phyloP scores from a whole-genome alignment of 2,113 vertebrate species.

The Cyanoderma ruficeps region DNA sequence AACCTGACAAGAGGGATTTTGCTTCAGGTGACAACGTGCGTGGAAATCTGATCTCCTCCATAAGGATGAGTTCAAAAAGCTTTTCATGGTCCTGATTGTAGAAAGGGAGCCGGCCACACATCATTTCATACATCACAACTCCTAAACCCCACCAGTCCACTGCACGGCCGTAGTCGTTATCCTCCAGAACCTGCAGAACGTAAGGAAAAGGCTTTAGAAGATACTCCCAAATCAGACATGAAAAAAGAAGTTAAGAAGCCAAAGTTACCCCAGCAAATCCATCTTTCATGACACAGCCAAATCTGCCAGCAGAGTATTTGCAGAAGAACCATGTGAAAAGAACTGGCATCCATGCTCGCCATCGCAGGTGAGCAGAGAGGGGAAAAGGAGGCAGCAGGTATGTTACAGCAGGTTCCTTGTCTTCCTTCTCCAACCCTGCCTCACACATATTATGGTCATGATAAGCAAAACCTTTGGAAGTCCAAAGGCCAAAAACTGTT shows the following conservation, averaged over 20 bases:
- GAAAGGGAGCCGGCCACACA: conserved; percentile 84
- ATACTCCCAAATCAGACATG: background rate
- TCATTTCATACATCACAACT: conserved; percentile 86
- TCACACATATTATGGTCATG: background rate
- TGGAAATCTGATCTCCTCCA: conserved; percentile 84
- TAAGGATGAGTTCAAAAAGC: conserved; percentile 83
- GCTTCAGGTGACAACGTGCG: conserved; percentile 82
- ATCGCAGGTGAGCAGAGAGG: background rate
- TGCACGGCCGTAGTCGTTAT: conserved; percentile 82
- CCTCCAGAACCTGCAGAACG: conserved; percentile 79
- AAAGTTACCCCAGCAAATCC: background rate
- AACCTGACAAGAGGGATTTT: conserved; percentile 79
- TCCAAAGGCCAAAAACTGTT: conserved; percentile 1
- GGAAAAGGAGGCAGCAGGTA: background rate
- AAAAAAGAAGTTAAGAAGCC: background rate
- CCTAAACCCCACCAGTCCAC: conserved; percentile 86
- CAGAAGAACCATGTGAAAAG: background rate
- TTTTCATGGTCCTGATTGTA: conserved; percentile 86
- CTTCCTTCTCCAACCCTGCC: background rate
- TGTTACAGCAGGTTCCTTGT: background rate
- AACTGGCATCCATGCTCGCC: background rate
- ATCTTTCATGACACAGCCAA: background rate
- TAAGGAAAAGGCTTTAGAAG: background rate
- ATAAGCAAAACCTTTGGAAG: background rate
- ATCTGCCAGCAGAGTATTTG: background rate